Evolutionary conservation across 2,797 vertebrate genomes (phyloP).

Genomic region (Danio tinwini): DNA sequence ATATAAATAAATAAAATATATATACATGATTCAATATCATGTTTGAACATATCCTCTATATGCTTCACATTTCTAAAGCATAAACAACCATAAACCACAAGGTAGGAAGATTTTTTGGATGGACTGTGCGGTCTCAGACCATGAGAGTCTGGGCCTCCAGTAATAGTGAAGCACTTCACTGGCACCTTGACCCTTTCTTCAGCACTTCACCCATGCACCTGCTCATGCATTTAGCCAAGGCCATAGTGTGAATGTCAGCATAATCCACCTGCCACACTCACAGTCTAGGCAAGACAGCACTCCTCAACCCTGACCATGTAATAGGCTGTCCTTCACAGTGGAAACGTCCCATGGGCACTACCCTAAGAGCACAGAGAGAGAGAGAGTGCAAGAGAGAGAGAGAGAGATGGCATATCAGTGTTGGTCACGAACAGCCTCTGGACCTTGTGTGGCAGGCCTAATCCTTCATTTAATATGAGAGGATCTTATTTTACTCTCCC

Average conservation of each 20-base stretch:
- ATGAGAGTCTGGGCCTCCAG: slow-evolving; percentile 7
- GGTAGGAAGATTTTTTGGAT: neutral
- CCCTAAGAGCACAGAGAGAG: slow-evolving; percentile 13
- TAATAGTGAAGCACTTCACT: neutral
- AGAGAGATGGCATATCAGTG: neutral
- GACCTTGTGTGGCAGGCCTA: slow-evolving; percentile 23
- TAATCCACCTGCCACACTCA: slow-evolving; percentile 25
- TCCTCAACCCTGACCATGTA: slow-evolving; percentile 45
- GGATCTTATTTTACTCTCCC: slow-evolving; percentile 30
- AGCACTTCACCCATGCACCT: slow-evolving; percentile 21
- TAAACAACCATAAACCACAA: too few species aligned
- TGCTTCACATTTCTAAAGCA: too few species aligned
- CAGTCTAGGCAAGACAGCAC: slow-evolving; percentile 7
- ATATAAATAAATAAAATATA: too few species aligned
- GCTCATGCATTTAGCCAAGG: slow-evolving; percentile 17
- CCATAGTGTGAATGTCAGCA: slow-evolving; percentile 41
- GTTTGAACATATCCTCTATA: too few species aligned
- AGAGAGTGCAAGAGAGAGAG: neutral
- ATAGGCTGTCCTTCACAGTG: slow-evolving; percentile 48
- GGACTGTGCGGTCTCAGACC: slow-evolving; percentile 4
- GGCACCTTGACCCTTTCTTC: slow-evolving; percentile 34
- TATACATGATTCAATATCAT: too few species aligned
- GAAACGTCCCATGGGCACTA: slow-evolving; percentile 39
- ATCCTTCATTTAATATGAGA: slow-evolving; percentile 39
- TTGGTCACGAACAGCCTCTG: neutral